Evolutionary conservation across 2,888 invertebrate genomes (phyloP), one percentile per base, ranked within the genome.

Genomic region (Abscondita cerata): DNA sequence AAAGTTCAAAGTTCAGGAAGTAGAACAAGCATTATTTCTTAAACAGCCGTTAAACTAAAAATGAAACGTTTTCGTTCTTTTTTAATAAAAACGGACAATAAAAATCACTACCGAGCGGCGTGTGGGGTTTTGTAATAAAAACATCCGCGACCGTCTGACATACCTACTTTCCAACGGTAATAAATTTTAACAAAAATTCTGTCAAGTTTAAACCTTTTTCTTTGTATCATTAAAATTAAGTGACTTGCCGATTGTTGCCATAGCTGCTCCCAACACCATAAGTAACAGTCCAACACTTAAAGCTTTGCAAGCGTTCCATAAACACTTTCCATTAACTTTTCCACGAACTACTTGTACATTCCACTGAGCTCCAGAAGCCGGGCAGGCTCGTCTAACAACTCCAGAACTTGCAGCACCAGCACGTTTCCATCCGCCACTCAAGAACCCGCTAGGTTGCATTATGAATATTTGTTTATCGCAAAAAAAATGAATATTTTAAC

Each of bases 291-390:
- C 96, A 62, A 96, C 85, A 66, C 93, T 91, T 13, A 96, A 86
- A 18, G 96, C 96, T 71, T 95, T 91, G 80, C 96, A 96, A 25
- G 96, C 96, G 78, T 95, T 93, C 95, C 96, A 96, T 68, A 96
- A 84, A 78, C 95, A 96, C 76, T 89, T 86, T 46, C 93, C 90
- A 73, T 93, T 92, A 85, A 94, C 93, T 82, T 94, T 94, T 62
- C 93, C 92, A 64, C 88, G 86, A 75, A 92, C 92, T 80, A 93
- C 92, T 86, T 90, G 84, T 70, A 92, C 92, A 78, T 92, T 92
- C 92, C 92, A 92, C 81, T 92, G 90, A 73, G 92, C 91, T 66
- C 92, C 92, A 67, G 92, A 89, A 70, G 90, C 89, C 67, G 90
- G 90, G 83, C 89, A 89, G 67, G 90, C 89, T 63, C 89, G 84